These are phyloP conservation scores for Bombus superbus DNA, from an alignment of 1,140 invertebrate species.

Conservation along the genomic window DNA sequence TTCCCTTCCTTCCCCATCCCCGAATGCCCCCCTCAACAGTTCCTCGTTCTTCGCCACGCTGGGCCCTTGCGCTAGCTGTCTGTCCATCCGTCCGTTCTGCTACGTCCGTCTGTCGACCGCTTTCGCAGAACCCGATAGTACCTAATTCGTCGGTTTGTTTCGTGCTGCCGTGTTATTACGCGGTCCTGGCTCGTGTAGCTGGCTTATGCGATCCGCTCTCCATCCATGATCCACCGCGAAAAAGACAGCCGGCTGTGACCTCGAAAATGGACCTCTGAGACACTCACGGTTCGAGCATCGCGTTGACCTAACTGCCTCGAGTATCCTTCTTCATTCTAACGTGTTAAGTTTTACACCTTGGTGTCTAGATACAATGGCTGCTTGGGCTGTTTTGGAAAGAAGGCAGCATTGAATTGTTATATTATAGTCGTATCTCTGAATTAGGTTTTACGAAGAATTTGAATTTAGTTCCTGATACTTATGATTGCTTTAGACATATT, in stretches of 20 bases:
- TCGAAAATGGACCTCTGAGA: conserved; percentile 50
- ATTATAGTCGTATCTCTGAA: no score
- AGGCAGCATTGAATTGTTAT: not conserved
- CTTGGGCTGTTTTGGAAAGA: no score
- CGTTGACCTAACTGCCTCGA: not conserved
- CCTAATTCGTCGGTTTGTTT: conserved; percentile 77
- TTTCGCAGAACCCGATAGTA: conserved; percentile 72
- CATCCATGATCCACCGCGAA: conserved; percentile 51
- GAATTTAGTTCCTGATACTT: not conserved
- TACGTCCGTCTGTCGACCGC: conserved; percentile 69
- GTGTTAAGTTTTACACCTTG: not conserved
- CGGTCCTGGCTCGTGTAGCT: conserved; percentile 58
- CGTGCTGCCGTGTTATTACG: conserved; percentile 77
- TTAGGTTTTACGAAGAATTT: not conserved
- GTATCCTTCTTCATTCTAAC: not conserved
- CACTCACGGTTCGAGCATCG: conserved; percentile 8
- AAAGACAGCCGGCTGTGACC: conserved; percentile 55
- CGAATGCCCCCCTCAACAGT: conserved; percentile 20
- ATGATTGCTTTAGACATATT: not conserved
- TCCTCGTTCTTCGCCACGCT: conserved; percentile 50
- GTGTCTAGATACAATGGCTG: no score
- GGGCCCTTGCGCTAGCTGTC: conserved; percentile 62
- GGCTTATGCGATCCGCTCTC: conserved; percentile 42
- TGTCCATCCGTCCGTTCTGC: conserved; percentile 57
- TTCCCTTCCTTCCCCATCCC: conserved; percentile 55